Evolutionary conservation across 1,140 invertebrate species (phyloP), one percentile per base, ranked within the genome.

Genomic region (Amphibalanus amphitrite): DNA sequence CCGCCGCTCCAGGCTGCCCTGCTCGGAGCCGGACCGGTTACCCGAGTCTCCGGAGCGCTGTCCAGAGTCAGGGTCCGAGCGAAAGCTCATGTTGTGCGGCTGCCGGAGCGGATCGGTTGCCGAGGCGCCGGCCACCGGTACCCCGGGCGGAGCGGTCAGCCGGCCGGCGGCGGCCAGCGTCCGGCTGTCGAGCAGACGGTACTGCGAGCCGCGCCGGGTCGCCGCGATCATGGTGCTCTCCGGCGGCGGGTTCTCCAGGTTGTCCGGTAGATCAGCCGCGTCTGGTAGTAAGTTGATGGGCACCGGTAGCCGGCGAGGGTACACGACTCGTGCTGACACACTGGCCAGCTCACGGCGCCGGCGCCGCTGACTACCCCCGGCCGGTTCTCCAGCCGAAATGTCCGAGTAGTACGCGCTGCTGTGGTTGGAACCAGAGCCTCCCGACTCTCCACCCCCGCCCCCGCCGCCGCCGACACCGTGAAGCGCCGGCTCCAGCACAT

Each of bases 401-500:
- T 38, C 38, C 38, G 38, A n/a, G n/a, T n/a, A n/a, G n/a, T n/a
- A n/a, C n/a, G n/a, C n/a, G n/a, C n/a, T n/a, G n/a, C n/a, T n/a
- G 38, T 38, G 75, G 23, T 73, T 73, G 30, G 73, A 74, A n/a
- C 71, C 72, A 23, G 74, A 73, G 17, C 70, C 70, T 17, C 67
- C 70, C 23, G 74, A 70, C 74, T 74, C 38, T 73, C 75, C 8
- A 71, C n/a, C n/a, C n/a, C n/a, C n/a, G n/a, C n/a, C n/a, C n/a
- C 71, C n/a, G 71, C 71, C 72, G n/a, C n/a, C n/a, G n/a, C n/a
- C n/a, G n/a, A n/a, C n/a, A n/a, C n/a, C 74, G 73, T 8, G 72
- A 70, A n/a, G n/a, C n/a, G 65, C 73, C 74, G 28, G 72, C 73
- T 69, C 77, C 77, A 76, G 71, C 69, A 75, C 74, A 47, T 77